Conservation (phyloP, 2,113 vertebrate species). For the Deroptyus accipitrinus region DNA sequence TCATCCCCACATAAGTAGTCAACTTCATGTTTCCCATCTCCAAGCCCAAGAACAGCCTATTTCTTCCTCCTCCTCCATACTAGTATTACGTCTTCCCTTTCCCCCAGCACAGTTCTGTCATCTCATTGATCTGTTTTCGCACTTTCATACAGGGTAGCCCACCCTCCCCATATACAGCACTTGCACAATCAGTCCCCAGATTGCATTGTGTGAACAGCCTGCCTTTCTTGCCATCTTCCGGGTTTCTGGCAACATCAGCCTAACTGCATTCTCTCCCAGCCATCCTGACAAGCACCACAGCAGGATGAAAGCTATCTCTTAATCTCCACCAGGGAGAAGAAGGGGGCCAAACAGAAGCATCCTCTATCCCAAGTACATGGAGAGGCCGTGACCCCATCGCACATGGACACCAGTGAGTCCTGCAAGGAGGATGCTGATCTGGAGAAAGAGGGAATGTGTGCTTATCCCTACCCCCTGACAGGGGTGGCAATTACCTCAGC, state of each 20-base stretch:
- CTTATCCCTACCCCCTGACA: not conserved
- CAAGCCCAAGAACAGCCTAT: not conserved
- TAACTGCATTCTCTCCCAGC: not conserved
- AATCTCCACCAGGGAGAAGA: not conserved
- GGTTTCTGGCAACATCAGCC: not conserved
- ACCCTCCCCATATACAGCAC: not conserved
- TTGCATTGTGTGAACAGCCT: fast-evolving
- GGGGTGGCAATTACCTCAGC: not conserved
- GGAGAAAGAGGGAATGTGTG: not conserved
- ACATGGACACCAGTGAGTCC: not conserved
- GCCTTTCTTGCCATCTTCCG: not conserved
- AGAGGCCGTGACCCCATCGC: fast-evolving
- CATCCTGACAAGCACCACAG: not conserved
- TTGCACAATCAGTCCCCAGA: not conserved
- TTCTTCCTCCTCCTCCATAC: not conserved
- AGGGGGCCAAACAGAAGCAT: not conserved
- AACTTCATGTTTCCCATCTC: not conserved
- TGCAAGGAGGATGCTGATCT: not conserved
- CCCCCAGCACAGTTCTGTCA: not conserved
- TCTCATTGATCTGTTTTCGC: not conserved
- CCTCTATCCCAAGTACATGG: not conserved
- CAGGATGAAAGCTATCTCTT: not conserved
- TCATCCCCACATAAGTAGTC: not conserved
- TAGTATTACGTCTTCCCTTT: not conserved
- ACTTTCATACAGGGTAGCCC: not conserved